A percentile compares a stretch with the other conserved stretches of the same genome.
Evolutionary conservation across 2,797 vertebrate genomes (phyloP).

Genomic region (Lindbergichthys nudifrons): DNA sequence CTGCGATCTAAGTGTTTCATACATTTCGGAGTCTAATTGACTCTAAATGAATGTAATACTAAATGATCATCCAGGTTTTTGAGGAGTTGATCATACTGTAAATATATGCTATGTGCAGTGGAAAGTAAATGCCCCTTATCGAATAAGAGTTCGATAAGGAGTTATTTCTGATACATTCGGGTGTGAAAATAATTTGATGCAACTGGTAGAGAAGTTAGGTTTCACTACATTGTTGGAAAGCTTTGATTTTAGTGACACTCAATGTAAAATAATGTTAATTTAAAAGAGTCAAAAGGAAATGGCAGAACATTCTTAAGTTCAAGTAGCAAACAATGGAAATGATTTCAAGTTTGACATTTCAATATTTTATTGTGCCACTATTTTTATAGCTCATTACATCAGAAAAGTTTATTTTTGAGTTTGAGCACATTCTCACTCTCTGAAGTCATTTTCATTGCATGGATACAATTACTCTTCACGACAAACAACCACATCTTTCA

Average conservation of each 20-base stretch:
- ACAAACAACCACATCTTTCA: constrained; percentile 45
- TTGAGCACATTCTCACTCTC: neutral
- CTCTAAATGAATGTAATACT: too few relatives aligned
- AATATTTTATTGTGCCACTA: neutral
- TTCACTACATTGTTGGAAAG: too few relatives aligned
- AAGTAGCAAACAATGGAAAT: neutral
- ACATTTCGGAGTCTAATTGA: too few relatives aligned
- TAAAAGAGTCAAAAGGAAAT: neutral
- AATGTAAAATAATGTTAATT: neutral
- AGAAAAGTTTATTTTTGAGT: neutral
- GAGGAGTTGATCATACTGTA: neutral
- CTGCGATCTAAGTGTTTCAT: too few relatives aligned
- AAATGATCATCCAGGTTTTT: too few relatives aligned
- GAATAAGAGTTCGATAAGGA: neutral
- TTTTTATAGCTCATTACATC: neutral
- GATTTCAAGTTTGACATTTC: neutral
- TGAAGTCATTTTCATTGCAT: neutral
- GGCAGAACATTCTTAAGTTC: neutral
- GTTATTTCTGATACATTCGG: neutral
- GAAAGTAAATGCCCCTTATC: neutral
- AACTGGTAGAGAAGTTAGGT: neutral
- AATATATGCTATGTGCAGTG: too few relatives aligned
- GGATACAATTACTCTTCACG: neutral
- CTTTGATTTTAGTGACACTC: neutral
- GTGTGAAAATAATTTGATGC: neutral